Percentiles rank a stretch among this genome's conserved stretches.
Conservation (phyloP, 1,140 invertebrate genomes). For the Drosophila ercepeae region DNA sequence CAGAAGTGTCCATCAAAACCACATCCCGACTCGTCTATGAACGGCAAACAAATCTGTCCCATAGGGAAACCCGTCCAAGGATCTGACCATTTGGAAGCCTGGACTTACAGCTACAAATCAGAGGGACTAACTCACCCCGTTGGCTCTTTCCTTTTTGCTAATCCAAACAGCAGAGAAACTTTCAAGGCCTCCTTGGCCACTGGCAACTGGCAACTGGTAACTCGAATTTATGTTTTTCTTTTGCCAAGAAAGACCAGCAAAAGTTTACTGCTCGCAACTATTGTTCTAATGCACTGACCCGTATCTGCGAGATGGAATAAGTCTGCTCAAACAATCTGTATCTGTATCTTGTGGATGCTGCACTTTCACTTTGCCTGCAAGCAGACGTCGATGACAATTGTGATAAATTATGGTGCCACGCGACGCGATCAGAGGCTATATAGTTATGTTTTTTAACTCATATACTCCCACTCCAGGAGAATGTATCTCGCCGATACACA, state of each 20-base stretch:
- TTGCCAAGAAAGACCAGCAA: constrained; percentile 17
- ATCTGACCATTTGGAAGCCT: not conserved
- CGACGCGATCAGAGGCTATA: constrained; percentile 23
- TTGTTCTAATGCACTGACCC: constrained; percentile 70
- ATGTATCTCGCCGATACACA: not conserved
- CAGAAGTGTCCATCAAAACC: constrained; percentile 35
- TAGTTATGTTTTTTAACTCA: no score
- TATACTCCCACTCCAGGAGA: constrained; percentile 5
- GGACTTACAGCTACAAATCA: constrained; percentile 52
- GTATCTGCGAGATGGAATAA: constrained; percentile 12
- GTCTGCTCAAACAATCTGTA: constrained; percentile 67
- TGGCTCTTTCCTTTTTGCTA: constrained; percentile 37
- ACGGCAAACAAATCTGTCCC: constrained; percentile 47
- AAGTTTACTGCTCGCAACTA: constrained; percentile 36
- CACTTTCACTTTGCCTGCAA: constrained; percentile 38
- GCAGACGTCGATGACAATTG: constrained; percentile 55
- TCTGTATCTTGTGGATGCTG: constrained; percentile 47
- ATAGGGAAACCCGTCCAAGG: constrained; percentile 28
- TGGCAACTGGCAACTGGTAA: not conserved
- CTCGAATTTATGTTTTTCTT: constrained; percentile 54
- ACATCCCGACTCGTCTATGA: constrained; percentile 10
- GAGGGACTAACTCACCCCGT: constrained; percentile 47
- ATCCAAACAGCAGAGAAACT: constrained; percentile 55
- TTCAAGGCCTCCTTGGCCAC: constrained; percentile 27
- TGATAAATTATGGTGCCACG: constrained; percentile 72